phyloP scores from a whole-genome alignment of 2,797 vertebrate species.

The Morus bassanus region DNA sequence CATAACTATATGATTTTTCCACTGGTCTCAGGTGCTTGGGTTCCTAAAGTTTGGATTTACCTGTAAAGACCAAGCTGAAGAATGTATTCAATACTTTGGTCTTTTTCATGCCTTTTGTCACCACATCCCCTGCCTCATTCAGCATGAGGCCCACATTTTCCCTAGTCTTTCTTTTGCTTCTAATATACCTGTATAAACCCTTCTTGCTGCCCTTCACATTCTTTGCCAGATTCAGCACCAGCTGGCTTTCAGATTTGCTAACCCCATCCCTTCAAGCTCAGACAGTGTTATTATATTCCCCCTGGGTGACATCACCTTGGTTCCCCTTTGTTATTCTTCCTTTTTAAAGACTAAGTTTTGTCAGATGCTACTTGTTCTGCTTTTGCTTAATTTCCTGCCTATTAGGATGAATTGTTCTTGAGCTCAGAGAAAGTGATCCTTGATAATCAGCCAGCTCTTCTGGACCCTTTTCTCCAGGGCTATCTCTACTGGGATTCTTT shows the following conservation, averaged over 20 bases:
- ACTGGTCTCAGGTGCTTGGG: neutral
- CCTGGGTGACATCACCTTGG: neutral
- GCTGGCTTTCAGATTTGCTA: neutral
- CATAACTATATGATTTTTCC: neutral
- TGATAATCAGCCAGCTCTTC: neutral
- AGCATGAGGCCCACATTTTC: neutral
- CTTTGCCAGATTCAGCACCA: neutral
- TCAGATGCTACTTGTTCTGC: neutral
- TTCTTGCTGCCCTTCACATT: neutral
- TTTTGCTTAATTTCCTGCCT: neutral
- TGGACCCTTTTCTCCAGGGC: neutral
- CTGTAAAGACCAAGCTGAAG: neutral
- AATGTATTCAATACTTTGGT: neutral
- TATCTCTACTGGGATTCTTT: neutral
- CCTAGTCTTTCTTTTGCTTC: neutral
- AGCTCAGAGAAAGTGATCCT: neutral
- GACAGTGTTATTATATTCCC: neutral
- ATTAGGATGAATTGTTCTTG: neutral
- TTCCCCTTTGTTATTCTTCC: neutral
- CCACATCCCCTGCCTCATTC: neutral
- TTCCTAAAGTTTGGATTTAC: neutral
- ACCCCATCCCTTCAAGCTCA: neutral
- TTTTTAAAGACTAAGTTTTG: neutral
- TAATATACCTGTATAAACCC: neutral
- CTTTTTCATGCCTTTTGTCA: neutral